Conservation (phyloP, 2,797 vertebrate species). For the Mallotus villosus region DNA sequence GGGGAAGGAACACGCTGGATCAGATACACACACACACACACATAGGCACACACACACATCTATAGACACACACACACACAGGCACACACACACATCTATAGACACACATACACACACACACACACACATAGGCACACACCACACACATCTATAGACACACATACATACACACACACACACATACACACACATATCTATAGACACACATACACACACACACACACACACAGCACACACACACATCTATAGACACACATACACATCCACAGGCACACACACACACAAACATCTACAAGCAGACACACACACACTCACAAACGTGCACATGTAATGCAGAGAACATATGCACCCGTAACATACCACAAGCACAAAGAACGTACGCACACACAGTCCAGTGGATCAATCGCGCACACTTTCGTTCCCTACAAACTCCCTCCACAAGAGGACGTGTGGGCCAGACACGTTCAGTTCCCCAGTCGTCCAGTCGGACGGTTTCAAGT, state of each 20-base stretch:
- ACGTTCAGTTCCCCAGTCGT: background rate
- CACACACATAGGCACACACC: background rate
- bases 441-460: too few relatives aligned
- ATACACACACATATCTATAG: background rate
- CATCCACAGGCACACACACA: background rate
- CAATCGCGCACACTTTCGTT: too few relatives aligned
- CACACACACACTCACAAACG: too few relatives aligned
- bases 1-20: slow-evolving; percentile 29
- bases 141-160: background rate
- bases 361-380: background rate
- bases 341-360: background rate
- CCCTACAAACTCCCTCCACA: too few relatives aligned
- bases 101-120: background rate
- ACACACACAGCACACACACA: slow-evolving; percentile 9
- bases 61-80: too few relatives aligned
- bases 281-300: background rate
- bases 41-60: slow-evolving; percentile 6
- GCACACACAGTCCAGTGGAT: slow-evolving; percentile 2
- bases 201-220: background rate
- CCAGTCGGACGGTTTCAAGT: too few relatives aligned
- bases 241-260: background rate
- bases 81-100: background rate
- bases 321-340: background rate
- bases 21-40: slow-evolving; percentile 20
- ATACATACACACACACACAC: too few relatives aligned